A percentile compares a stretch with the other conserved stretches of the same genome.
Conservation (phyloP, 1,140 invertebrate genomes). For the Bradynema listronoti region DNA sequence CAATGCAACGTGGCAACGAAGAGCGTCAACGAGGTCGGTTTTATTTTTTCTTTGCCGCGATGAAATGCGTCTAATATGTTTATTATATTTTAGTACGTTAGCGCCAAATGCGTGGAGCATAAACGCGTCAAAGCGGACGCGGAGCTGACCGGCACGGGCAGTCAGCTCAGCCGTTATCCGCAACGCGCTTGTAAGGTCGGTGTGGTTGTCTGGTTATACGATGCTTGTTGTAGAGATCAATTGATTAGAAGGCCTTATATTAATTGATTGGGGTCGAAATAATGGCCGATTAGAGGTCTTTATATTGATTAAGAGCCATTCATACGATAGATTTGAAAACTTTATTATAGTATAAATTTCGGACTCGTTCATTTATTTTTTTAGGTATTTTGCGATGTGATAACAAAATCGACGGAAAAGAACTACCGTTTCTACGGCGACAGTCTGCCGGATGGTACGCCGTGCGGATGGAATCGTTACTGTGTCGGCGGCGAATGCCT, state of each 20-base stretch:
- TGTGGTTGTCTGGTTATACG: conserved; percentile 10
- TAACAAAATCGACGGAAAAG: conserved; percentile 40
- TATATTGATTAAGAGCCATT: no score
- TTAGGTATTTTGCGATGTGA: conserved; percentile 56
- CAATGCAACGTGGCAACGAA: conserved; percentile 34
- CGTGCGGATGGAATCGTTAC: conserved; percentile 55
- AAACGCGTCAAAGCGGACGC: conserved; percentile 50
- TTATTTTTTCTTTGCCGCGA: background rate
- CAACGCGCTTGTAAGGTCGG: conserved; percentile 57
- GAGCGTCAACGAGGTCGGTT: conserved; percentile 48
- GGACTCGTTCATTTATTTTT: no score
- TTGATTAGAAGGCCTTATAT: no score
- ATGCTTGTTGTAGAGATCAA: no score
- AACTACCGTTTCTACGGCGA: conserved; percentile 59
- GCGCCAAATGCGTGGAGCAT: conserved; percentile 50
- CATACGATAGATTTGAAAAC: no score
- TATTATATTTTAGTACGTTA: conserved; percentile 43
- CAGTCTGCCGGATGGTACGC: conserved; percentile 54
- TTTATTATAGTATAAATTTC: no score
- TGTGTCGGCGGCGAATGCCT: conserved; percentile 56
- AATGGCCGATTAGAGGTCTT: no score
- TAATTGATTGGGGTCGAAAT: no score
- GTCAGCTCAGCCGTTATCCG: conserved; percentile 51
- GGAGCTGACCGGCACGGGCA: conserved; percentile 53
- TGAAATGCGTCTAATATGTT: conserved; percentile 1